phyloP scores from a whole-genome alignment of 2,888 invertebrate genomes.

The Eristalis tenax region DNA sequence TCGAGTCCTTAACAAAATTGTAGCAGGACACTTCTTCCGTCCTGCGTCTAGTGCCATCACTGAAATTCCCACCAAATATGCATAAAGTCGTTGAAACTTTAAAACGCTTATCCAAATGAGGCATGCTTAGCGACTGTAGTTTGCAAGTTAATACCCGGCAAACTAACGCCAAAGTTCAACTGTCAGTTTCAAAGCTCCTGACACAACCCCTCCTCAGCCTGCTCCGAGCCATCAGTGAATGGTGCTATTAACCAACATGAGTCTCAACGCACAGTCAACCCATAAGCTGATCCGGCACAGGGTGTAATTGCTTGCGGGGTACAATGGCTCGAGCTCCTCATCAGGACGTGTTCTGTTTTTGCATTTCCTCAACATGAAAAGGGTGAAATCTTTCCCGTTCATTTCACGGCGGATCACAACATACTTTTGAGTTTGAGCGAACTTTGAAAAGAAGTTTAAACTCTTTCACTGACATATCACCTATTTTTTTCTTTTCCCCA shows the following conservation, averaged over 20 bases:
- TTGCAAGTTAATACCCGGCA: no score
- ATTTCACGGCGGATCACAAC: background rate
- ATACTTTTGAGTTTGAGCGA: background rate
- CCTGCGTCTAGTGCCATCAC: no score
- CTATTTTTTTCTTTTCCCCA: background rate
- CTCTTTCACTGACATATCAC: slow-evolving; percentile 10
- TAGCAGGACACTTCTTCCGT: no score
- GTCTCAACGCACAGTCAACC: slow-evolving; percentile 29
- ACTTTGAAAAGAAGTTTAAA: background rate
- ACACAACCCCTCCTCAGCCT: background rate
- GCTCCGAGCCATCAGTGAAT: background rate
- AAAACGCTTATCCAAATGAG: no score
- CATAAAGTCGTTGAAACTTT: no score
- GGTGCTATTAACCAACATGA: slow-evolving; percentile 20
- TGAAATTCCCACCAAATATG: no score
- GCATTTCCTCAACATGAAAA: slow-evolving; percentile 35
- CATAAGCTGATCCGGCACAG: slow-evolving; percentile 2
- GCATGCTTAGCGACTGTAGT: no score
- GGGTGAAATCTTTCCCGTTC: background rate
- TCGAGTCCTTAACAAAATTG: no score
- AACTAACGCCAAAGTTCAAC: no score
- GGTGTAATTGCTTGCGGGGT: slow-evolving; percentile 51
- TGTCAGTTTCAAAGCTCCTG: no score
- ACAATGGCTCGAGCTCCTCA: slow-evolving; percentile 35
- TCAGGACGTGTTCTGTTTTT: slow-evolving; percentile 29